Evolutionary conservation across 2,888 invertebrate species (phyloP), one percentile per base, ranked within the genome.

Genomic region (Augiades crinisus): DNA sequence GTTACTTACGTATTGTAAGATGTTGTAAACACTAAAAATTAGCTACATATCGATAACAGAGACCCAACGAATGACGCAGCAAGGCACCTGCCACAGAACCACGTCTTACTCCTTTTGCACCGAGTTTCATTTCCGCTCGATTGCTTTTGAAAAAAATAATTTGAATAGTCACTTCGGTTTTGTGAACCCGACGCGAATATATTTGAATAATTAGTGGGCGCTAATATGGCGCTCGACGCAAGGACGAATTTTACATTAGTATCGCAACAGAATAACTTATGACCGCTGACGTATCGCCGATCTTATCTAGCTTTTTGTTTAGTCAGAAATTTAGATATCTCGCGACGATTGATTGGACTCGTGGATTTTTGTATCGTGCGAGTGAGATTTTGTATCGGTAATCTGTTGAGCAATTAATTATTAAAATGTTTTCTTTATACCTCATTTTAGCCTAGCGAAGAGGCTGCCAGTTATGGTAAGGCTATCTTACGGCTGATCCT

Each of bases 161-260:
- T 76, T 67, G 67, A 76, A 76, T 74, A 75, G 68, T 73, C 68
- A 60, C 61, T 64, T 75, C 68, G 78, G 81, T 81, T 80, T 60
- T 56, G 79, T 77, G 77, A 75, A 70, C 73, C 64, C 71, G 65
- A 61, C 59, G 66, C 68, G 84, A 78, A 85, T 86, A 82, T 62
- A 84, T 86, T 85, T 77, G 72, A 83, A 87, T 79, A 82, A 86
- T 86, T 80, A 83, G 68, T 64, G 63, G 64, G 64, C 64, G 65
- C 71, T 74, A 76, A 73, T 67, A 65, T 67, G 77, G 73, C 67
- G 72, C 62, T 60, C 67, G 68, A 63, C 54, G 73, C 86, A 85
- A 86, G 86, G 86, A 83, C 87, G 83, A 82, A 75, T 78, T 84
- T 85, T 76, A 81, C 81, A 83, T 86, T 53, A 68, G 67, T 27